Evolutionary conservation across 2,113 vertebrate genomes (phyloP).

Genomic region (Suricata suricatta): DNA sequence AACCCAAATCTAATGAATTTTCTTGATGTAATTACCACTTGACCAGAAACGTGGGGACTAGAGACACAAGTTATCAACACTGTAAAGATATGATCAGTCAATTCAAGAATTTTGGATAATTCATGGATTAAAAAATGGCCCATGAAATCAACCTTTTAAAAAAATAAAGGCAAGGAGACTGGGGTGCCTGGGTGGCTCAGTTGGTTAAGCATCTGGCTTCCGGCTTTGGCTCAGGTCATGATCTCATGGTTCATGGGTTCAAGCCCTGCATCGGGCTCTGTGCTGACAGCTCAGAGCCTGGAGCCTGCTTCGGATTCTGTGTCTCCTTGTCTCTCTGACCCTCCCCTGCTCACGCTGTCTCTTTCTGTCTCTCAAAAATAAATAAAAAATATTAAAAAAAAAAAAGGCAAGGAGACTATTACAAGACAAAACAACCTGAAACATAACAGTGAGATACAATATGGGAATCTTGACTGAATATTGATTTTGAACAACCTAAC

Average conservation of each 20-base stretch:
- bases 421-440: background rate
- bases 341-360: too few species aligned
- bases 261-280: too few species aligned
- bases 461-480: background rate
- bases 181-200: too few species aligned
- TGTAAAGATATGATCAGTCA: too few species aligned
- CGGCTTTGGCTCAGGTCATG: too few species aligned
- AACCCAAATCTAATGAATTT: background rate
- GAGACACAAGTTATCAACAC: background rate
- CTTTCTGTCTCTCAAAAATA: too few species aligned
- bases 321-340: too few species aligned
- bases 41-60: background rate
- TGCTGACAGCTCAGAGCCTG: too few species aligned
- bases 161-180: background rate
- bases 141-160: background rate
- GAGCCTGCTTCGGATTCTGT: too few species aligned
- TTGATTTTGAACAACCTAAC: background rate
- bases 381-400: too few species aligned
- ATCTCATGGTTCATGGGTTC: too few species aligned
- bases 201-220: too few species aligned
- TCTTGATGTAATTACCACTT: background rate
- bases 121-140: background rate
- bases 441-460: background rate
- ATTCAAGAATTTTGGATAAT: background rate
- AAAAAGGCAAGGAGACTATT: background rate